Base-by-base conservation (phyloP, 2,888 invertebrate species). In the Eurois occulta region DNA sequence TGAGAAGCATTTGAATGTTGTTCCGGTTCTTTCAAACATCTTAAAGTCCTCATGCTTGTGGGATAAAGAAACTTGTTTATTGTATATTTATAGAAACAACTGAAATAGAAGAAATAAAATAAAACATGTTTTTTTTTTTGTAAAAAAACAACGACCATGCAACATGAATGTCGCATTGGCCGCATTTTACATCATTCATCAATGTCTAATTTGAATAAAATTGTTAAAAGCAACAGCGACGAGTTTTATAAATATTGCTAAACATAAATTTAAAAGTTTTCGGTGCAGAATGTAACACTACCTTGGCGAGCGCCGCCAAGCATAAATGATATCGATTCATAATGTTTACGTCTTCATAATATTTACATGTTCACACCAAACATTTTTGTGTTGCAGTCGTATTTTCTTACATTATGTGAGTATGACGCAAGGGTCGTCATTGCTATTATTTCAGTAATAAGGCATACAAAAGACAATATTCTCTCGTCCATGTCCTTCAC, bases 391-490 rank as follows among this genome's bases (percentile, higher is more conserved):
- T 48, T 74, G 35, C 43, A 38, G 58, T 67, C 66, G 24, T 65
- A 65, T 84, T 80, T 58, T 67, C 48, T 76, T 72, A 74, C 35
- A 66, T 62, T 62, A 74, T 65, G 18, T 67, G 68, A 68, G 69
- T 72, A 32, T 72, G 80, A 75, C 81, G 41, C 35, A 38, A 52
- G n/a, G 68, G 69, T 81, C 81, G 62, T 81, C 81, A 75, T 75
- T 65, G 66, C 64, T 46, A 55, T 68, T 66, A 80, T 73, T 77
- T 77, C 84, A 84, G 81, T 77, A 81, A 73, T 81, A 77, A 75
- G 85, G 72, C 85, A 86, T 78, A 83, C 85, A 87, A 86, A 86
- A 86, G 83, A 81, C 80, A 67, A 82, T 84, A 76, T 86, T 87
- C 83, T 86, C 77, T 75, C 65, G 83, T 77, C 55, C 64, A 75